Evolutionary conservation across 2,888 invertebrate species (phyloP).

Genomic region (Temnothorax unifasciatus): DNA sequence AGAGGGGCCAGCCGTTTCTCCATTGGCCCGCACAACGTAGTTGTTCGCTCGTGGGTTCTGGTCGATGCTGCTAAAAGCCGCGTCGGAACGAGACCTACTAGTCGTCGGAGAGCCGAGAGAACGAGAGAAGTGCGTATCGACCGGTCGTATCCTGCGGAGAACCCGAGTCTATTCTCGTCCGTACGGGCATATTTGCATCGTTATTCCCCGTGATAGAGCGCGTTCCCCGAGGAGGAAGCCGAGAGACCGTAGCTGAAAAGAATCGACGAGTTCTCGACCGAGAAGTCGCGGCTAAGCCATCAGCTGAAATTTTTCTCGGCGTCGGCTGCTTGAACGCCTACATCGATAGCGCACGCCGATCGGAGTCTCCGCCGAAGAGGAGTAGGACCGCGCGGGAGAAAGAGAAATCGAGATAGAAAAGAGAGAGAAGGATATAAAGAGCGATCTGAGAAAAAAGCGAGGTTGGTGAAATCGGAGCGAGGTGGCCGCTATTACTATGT

Average conservation of each 20-base stretch:
- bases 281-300: neutral
- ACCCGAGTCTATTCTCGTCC: neutral
- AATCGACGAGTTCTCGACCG: neutral
- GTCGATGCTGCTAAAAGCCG: conserved; percentile 83
- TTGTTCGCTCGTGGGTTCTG: conserved; percentile 72
- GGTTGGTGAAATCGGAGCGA: conserved; percentile 57
- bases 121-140: conserved; percentile 47
- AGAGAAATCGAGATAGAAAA: neutral
- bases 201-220: neutral
- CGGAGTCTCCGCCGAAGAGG: neutral
- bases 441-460: conserved; percentile 31
- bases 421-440: neutral
- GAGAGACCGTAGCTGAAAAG: neutral
- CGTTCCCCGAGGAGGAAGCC: neutral
- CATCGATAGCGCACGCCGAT: neutral
- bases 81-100: conserved; percentile 72
- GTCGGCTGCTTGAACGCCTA: neutral
- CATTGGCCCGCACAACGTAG: conserved; percentile 66
- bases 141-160: neutral
- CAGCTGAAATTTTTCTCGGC: neutral
- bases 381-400: neutral
- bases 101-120: conserved; percentile 64
- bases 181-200: neutral
- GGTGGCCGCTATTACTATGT: conserved; percentile 72
- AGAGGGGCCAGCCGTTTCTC: conserved; percentile 61